Base-by-base conservation (phyloP, 2,797 vertebrate genomes). In the Cirrhinus molitorella region DNA sequence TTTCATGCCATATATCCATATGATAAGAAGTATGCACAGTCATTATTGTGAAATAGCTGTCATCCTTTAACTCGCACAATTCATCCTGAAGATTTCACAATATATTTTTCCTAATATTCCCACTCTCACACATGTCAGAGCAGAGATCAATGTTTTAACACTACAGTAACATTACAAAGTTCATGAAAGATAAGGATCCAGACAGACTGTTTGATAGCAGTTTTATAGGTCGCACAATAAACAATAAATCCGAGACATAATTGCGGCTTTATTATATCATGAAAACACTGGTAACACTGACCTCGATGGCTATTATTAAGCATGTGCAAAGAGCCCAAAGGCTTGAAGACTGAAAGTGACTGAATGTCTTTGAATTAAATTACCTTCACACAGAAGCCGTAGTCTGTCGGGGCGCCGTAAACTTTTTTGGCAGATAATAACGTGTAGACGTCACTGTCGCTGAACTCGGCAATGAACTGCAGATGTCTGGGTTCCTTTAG, bases 381-480 rank as follows among this genome's bases (percentile, higher is more conserved):
- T 93, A 99, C 98, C 97, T 99, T 99, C 91, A 99, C 95, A 91
- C 97, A 97, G 94, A 99, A 98, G 91, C 96, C 96, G 87, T 95
- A 97, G 92, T 95, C 96, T 86, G 96, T 94, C 5, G 98, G 97
- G 12, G 96, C 96, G 85, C 96, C 96, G 1, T 97, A 96, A 78
- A 94, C 93, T 90, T 98, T 99, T 94, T 94, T 97, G 92, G 96
- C 95, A 70, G 96, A 94, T 90, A 97, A 88, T 87, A 97, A 92
- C 45, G 96, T 94, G 92, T 97, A 99, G 90, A 98, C 93, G 83
- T 98, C 96, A 88, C 96, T 96, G 93, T 96, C 96, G 90, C 94
- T 96, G 87, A 99, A 98, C 94, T 99, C 98, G 12, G 97, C 96
- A 89, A 98, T 96, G 92, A 98, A 97, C 91, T 99, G 98, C 80